phyloP scores from a whole-genome alignment of 2,113 vertebrate species.

The Fulmarus glacialis region DNA sequence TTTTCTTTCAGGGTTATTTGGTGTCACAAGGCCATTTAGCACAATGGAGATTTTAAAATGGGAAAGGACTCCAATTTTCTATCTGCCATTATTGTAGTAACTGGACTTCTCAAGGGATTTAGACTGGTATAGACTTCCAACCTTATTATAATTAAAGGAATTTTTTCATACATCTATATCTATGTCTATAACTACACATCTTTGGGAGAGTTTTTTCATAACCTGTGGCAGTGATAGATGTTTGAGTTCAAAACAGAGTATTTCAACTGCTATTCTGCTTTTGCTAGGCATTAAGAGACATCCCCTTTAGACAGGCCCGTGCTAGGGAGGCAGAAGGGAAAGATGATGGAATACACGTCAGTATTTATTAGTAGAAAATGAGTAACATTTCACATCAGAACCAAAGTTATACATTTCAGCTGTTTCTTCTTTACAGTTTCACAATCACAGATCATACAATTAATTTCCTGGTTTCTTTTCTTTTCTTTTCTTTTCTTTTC shows the following conservation, averaged over 20 bases:
- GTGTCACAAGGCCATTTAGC: background rate
- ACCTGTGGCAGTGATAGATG: background rate
- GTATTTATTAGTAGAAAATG: background rate
- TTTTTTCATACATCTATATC: background rate
- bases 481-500: too few relatives aligned
- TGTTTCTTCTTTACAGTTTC: background rate
- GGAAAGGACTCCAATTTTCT: background rate
- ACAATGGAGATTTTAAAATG: background rate
- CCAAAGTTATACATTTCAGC: background rate
- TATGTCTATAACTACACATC: background rate
- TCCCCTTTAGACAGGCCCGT: too few relatives aligned
- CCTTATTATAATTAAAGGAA: background rate
- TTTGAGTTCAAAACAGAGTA: background rate
- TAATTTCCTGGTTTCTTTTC: background rate
- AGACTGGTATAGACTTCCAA: background rate
- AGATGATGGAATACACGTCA: background rate
- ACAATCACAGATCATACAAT: background rate
- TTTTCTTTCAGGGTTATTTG: background rate
- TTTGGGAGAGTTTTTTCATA: background rate
- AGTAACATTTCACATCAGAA: background rate
- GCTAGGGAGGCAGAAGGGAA: background rate
- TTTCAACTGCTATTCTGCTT: background rate
- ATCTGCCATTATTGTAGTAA: background rate
- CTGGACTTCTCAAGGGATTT: background rate
- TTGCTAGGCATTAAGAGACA: background rate